Conservation (phyloP, 2,888 invertebrate species). For the Drosophila siamana region DNA sequence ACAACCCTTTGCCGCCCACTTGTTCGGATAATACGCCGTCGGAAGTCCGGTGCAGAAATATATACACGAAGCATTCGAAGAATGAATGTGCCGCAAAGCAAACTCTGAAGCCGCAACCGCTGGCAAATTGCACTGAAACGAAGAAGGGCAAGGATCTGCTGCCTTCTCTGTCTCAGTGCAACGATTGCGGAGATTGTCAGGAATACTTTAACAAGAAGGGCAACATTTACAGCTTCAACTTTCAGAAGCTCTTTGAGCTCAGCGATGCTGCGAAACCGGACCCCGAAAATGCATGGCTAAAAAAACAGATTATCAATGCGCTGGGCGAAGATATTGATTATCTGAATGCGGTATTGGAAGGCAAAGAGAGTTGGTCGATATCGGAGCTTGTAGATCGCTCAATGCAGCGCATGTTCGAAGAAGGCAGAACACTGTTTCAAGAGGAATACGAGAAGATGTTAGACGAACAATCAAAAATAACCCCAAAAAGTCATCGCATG, state of each 20-base stretch:
- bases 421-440: constrained; percentile 39
- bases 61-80: background rate
- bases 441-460: constrained; percentile 14
- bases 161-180: constrained; percentile 14
- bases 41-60: background rate
- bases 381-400: constrained; percentile 42
- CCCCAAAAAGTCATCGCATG: constrained; percentile 21
- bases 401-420: constrained; percentile 44
- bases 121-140: constrained; percentile 3
- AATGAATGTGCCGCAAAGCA: background rate
- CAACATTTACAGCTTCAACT: constrained; percentile 47
- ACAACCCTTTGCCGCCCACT: background rate
- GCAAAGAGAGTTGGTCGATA: constrained; percentile 25
- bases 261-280: background rate
- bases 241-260: constrained; percentile 43
- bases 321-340: constrained; percentile 51
- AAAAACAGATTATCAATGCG: constrained; percentile 49
- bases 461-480: accelerated
- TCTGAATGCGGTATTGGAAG: constrained; percentile 36
- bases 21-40: background rate
- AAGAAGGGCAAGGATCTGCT: background rate
- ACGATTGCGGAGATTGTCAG: background rate
- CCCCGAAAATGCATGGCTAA: constrained; percentile 27
- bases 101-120: constrained; percentile 17
- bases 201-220: constrained; percentile 36